phyloP scores from a whole-genome alignment of 2,888 invertebrate species.

The Tanypteryx hageni region DNA sequence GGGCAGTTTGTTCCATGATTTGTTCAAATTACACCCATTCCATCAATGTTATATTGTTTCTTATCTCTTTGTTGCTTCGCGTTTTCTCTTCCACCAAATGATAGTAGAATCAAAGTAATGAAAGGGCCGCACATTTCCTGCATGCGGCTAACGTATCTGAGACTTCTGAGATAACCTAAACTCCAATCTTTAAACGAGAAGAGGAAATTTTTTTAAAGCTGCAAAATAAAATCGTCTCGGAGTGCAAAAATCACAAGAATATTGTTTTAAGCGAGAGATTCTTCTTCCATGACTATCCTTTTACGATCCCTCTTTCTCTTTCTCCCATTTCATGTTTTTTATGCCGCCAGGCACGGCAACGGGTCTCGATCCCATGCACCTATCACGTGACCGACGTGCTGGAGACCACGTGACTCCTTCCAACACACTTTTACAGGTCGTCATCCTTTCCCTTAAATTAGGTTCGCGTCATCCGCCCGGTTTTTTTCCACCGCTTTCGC shows the following conservation, averaged over 20 bases:
- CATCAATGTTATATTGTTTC: too few relatives aligned
- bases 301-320: background rate
- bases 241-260: background rate
- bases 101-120: too few relatives aligned
- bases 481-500: conserved; percentile 11
- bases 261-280: background rate
- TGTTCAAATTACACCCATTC: too few relatives aligned
- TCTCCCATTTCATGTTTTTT: background rate
- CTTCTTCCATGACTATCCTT: background rate
- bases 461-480: background rate
- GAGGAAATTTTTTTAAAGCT: background rate
- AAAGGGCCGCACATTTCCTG: too few relatives aligned
- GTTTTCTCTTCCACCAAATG: too few relatives aligned
- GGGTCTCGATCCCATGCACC: conserved; percentile 28
- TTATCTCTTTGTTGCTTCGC: too few relatives aligned
- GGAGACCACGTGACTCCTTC: conserved; percentile 49
- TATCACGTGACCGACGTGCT: conserved; percentile 28
- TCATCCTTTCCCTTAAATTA: conserved; percentile 36
- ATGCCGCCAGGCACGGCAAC: conserved; percentile 42
- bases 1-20: too few relatives aligned
- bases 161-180: too few relatives aligned
- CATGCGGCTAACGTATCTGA: too few relatives aligned
- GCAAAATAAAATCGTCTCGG: background rate
- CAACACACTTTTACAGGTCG: conserved; percentile 22
- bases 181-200: too few relatives aligned